phyloP scores from a whole-genome alignment of 2,797 vertebrate genomes.

The Oreochromis grahami region DNA sequence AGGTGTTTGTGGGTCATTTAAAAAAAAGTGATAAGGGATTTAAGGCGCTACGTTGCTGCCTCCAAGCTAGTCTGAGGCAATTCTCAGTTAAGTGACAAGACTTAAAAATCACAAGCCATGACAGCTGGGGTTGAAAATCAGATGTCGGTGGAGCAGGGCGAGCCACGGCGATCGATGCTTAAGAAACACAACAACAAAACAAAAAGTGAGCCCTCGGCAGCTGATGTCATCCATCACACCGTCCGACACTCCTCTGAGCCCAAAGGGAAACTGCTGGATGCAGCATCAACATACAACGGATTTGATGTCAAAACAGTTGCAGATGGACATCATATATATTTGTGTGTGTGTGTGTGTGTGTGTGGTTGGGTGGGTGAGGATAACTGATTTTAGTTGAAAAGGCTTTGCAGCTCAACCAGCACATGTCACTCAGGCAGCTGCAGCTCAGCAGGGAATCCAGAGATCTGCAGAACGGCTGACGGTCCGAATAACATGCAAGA shows the following conservation, averaged over 20 bases:
- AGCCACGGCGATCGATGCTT: background rate
- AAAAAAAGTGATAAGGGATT: background rate
- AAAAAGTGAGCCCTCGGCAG: slow-evolving; percentile 4
- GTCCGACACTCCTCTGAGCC: slow-evolving; percentile 5
- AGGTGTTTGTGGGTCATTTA: background rate
- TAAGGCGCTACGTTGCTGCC: background rate
- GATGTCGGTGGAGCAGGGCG: background rate
- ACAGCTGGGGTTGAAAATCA: background rate
- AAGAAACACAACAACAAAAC: background rate
- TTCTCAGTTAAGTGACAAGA: background rate
- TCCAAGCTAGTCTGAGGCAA: background rate
- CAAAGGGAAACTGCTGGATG: slow-evolving; percentile 26
- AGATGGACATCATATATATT: background rate
- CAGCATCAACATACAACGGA: background rate
- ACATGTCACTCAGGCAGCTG: slow-evolving; percentile 71
- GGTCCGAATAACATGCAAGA: background rate
- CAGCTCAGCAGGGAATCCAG: slow-evolving; percentile 59
- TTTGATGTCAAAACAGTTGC: slow-evolving; percentile 20
- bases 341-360: background rate
- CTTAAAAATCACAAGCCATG: background rate
- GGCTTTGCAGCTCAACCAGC: slow-evolving; percentile 61
- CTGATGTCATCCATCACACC: slow-evolving; percentile 45
- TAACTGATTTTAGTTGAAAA: slow-evolving; percentile 56
- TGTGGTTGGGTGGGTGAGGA: slow-evolving; percentile 1
- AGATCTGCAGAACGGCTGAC: slow-evolving; percentile 41